Conservation (phyloP, 2,113 vertebrate species). For the Butastur rufipennis region DNA sequence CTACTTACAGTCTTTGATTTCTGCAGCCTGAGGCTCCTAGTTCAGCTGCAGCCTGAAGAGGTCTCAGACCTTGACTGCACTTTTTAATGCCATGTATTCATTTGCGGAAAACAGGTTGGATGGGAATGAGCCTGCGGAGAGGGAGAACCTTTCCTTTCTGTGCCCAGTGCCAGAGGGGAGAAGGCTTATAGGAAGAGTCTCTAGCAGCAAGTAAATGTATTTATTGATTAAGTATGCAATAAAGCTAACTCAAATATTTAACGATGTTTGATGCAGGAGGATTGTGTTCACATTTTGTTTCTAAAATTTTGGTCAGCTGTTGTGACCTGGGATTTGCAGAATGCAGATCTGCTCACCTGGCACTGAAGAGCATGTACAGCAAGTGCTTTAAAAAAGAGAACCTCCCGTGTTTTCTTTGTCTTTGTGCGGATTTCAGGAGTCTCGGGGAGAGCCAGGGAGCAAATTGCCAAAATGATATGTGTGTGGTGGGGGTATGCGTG, state of each 20-base stretch:
- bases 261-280: neutral
- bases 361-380: neutral
- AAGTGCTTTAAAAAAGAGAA: neutral
- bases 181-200: neutral
- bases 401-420: fast-evolving
- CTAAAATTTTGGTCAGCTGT: neutral
- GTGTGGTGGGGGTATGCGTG: fast-evolving
- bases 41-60: neutral
- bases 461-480: neutral
- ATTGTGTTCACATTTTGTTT: neutral
- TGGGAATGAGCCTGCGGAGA: neutral
- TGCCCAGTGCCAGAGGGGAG: neutral
- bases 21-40: neutral
- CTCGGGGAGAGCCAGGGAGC: neutral
- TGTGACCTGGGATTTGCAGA: neutral
- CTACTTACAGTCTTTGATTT: neutral
- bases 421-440: neutral
- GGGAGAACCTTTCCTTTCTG: neutral
- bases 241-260: neutral
- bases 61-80: neutral
- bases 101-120: neutral
- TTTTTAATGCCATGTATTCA: neutral
- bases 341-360: neutral
- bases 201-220: neutral
- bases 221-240: neutral